phyloP scores from a whole-genome alignment of 2,113 vertebrate species.

The Tragelaphus scriptus region DNA sequence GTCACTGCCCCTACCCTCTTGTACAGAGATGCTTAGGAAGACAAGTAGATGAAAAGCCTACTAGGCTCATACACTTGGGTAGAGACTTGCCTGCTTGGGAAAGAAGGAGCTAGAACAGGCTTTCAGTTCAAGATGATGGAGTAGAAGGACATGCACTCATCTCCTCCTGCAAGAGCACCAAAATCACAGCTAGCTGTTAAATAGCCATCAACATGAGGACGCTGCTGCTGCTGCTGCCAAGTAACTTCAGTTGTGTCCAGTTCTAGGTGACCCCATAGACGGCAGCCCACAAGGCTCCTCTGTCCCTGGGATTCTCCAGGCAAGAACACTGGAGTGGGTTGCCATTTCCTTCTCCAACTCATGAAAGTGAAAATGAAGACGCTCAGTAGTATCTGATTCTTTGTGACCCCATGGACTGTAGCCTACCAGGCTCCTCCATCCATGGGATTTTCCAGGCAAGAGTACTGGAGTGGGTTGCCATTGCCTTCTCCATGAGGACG shows the following conservation, averaged over 20 bases:
- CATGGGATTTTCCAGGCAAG: neutral
- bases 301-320: neutral
- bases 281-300: rapidly evolving
- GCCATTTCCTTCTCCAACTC: neutral
- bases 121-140: neutral
- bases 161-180: neutral
- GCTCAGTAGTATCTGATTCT: rapidly evolving
- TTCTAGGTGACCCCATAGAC: rapidly evolving
- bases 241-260: rapidly evolving
- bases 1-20: neutral
- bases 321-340: neutral
- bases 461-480: neutral
- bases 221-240: neutral
- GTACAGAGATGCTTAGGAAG: neutral
- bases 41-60: neutral
- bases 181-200: neutral
- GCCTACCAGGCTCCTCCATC: neutral
- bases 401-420: rapidly evolving
- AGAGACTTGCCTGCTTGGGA: neutral
- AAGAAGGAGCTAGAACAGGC: neutral
- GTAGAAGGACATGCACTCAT: neutral
- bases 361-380: neutral
- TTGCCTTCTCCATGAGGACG: neutral
- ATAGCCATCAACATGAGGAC: neutral
- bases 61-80: rapidly evolving